Conservation (phyloP, 2,113 vertebrate species). For the Callipepla californica region DNA sequence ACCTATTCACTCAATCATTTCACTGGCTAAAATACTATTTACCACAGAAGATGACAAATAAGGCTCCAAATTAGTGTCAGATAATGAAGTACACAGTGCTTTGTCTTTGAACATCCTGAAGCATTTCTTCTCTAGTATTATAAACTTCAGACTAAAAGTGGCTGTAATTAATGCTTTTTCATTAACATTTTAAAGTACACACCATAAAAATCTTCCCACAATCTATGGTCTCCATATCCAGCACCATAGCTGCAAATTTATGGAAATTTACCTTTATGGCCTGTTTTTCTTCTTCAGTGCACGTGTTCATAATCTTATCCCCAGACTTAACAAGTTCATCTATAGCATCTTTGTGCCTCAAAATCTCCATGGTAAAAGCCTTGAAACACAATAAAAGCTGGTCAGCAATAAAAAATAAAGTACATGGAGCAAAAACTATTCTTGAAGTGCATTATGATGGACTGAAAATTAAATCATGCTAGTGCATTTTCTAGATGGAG, state of each 20-base stretch:
- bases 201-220: neutral
- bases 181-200: neutral
- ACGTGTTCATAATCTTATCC: conserved; percentile 86
- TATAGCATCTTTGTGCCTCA: conserved; percentile 94
- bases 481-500: conserved; percentile 42
- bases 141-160: neutral
- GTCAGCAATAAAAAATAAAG: neutral
- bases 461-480: conserved; percentile 49
- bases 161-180: conserved; percentile 1
- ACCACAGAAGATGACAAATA: conserved; percentile 5
- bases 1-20: neutral
- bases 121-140: neutral
- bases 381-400: conserved; percentile 72
- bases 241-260: neutral
- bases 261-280: conserved; percentile 82
- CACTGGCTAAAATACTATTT: conserved; percentile 9
- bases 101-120: neutral
- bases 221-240: neutral
- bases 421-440: conserved; percentile 16
- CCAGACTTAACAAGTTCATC: conserved; percentile 92
- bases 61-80: neutral
- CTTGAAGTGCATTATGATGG: neutral
- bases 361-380: conserved; percentile 96
- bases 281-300: conserved; percentile 89
- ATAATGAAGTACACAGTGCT: neutral